Base-by-base conservation (phyloP, 2,797 vertebrate genomes). In the Mormyrops attenuatus region DNA sequence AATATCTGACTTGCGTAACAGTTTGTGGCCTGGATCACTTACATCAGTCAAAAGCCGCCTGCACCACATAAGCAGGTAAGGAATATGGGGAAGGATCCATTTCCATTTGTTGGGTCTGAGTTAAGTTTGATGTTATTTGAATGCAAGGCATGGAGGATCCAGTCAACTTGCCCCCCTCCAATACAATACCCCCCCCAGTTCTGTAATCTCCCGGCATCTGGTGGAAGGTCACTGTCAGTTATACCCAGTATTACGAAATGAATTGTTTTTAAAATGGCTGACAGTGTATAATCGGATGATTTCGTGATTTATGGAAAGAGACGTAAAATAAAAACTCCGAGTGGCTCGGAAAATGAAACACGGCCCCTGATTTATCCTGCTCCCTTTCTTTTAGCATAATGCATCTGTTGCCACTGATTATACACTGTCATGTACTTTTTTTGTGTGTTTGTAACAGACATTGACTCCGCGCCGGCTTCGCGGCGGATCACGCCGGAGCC, bases 201-300 rank as follows among this genome's bases (percentile, higher is more conserved):
- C 6, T 7, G 80, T 47, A 84, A 84, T 77, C 34, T 77, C 63
- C 63, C 1, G 41, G 38, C 41, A 17, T 80, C 73, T 80, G 73
- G 13, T 80, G 73, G 34, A 38, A 80, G 73, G 41, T 80, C 34
- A 38, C 38, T 44, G 73, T 80, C 41, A 80, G 13, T 80, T 80
- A 80, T 44, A 80, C 41, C 73, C 41, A 5, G 41, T n/a, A 44
- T 38, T 44, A 80, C 5, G 38, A 20, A 80, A 80, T 66, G 41
- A 80, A 80, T 80, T 80, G 41, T 80, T 80, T 80, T 80, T 80
- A 44, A 80, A 38, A 80, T 66, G 63, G 73, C 73, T 80, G 73
- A 44, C 73, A 80, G 80, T n/a, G 17, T 84, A 49, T 49, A 84
- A 84, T 84, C 41, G 8, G 80, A 84, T n/a, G 34, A 30, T 30